Percentiles rank a stretch among this genome's conserved stretches.
Evolutionary conservation across 2,888 invertebrate genomes (phyloP).

Genomic region (Acleris sparsana): DNA sequence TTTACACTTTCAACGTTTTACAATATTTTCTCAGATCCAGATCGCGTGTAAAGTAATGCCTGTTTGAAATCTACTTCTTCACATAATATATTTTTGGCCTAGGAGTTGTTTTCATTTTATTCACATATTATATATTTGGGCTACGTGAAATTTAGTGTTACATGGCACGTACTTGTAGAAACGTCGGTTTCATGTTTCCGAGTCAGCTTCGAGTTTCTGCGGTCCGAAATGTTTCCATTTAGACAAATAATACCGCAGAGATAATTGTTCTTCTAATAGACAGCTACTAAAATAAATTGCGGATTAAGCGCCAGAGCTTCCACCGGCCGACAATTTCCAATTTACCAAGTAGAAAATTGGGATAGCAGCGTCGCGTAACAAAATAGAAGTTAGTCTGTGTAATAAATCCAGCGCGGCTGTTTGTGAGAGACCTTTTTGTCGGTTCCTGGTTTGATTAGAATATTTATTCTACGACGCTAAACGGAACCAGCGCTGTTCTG

Average conservation of each 20-base stretch:
- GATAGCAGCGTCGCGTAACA: conserved; percentile 46
- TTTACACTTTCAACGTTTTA: too few relatives aligned
- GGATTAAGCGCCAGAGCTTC: conserved; percentile 46
- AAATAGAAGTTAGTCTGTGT: conserved; percentile 50
- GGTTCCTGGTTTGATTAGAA: neutral
- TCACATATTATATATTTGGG: too few relatives aligned
- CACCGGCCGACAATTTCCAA: conserved; percentile 46
- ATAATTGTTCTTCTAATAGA: conserved; percentile 34
- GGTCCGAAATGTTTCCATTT: conserved; percentile 28
- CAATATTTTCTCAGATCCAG: too few relatives aligned
- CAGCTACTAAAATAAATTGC: conserved; percentile 45
- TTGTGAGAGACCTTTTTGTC: conserved; percentile 1
- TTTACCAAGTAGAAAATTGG: conserved; percentile 51
- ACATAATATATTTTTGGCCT: too few relatives aligned
- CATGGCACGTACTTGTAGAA: too few relatives aligned
- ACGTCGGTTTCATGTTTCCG: neutral
- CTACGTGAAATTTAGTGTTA: too few relatives aligned
- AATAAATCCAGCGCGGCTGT: conserved; percentile 40
- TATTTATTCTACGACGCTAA: neutral
- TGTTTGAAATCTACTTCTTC: too few relatives aligned
- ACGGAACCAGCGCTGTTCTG: neutral
- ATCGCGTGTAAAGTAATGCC: too few relatives aligned
- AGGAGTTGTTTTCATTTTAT: too few relatives aligned
- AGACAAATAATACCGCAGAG: conserved; percentile 30
- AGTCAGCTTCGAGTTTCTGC: conserved; percentile 11